phyloP scores from a whole-genome alignment of 1,140 invertebrate genomes.

The Hyles vespertilio region DNA sequence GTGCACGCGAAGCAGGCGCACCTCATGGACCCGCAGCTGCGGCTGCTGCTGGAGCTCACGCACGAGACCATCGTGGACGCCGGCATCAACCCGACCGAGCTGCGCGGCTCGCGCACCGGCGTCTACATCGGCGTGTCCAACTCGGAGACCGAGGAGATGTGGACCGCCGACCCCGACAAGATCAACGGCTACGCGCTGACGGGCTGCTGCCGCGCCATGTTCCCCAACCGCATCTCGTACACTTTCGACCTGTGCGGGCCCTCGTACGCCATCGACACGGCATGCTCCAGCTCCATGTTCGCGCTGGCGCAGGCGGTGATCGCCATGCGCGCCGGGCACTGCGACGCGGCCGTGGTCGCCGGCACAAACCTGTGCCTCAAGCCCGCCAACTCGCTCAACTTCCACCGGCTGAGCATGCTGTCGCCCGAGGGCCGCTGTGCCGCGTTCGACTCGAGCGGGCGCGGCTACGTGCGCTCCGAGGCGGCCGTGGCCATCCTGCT shows the following conservation, averaged over 20 bases:
- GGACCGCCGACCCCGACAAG: slow-evolving; percentile 83
- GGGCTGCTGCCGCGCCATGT: slow-evolving; percentile 95
- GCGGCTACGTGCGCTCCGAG: slow-evolving; percentile 96
- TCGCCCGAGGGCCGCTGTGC: slow-evolving; percentile 93
- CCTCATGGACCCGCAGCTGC: slow-evolving; percentile 96
- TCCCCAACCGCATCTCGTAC: slow-evolving; percentile 96
- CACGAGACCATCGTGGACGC: slow-evolving; percentile 97
- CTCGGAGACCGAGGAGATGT: slow-evolving; percentile 91
- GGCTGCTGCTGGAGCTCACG: slow-evolving; percentile 93
- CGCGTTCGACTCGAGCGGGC: slow-evolving; percentile 92
- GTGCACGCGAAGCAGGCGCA: slow-evolving; percentile 96
- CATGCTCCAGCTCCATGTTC: slow-evolving; percentile 94
- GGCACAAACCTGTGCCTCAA: slow-evolving; percentile 90
- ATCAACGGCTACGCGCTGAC: slow-evolving; percentile 95
- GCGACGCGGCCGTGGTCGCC: slow-evolving; percentile 94
- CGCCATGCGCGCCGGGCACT: slow-evolving; percentile 89
- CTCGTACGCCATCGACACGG: slow-evolving; percentile 95
- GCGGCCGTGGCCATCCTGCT: slow-evolving; percentile 88
- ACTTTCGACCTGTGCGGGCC: slow-evolving; percentile 95
- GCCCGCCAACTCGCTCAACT: slow-evolving; percentile 93
- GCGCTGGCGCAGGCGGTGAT: slow-evolving; percentile 91
- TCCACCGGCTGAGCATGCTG: slow-evolving; percentile 92
- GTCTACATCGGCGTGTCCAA: slow-evolving; percentile 93
- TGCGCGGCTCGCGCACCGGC: slow-evolving; percentile 91
- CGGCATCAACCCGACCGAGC: slow-evolving; percentile 85